Evolutionary conservation across 2,797 vertebrate species (phyloP), one percentile per base, ranked within the genome.

Genomic region (Liparis tanakae): DNA sequence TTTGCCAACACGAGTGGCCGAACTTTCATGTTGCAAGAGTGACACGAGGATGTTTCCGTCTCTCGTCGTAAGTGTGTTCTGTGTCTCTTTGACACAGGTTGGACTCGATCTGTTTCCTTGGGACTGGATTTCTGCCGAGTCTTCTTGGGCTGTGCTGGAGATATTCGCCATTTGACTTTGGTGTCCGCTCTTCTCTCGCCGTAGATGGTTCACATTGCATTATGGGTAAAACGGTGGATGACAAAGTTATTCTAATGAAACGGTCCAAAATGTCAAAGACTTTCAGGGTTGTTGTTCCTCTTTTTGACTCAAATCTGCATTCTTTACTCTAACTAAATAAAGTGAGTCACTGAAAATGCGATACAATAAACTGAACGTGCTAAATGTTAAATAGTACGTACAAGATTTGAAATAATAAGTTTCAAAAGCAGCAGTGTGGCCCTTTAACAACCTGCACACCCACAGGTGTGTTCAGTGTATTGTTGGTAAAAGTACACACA

Each of bases 11-110:
- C 30, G 39, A 15, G 5, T 67, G 36, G 9, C n/a, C 30, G 44
- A 15, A 22, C 9, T 10, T 66, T 17, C 39, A 41, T 62, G 25
- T 37, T 51, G 30, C 14, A 59, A 22, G 12, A 20, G 44, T 61
- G 56, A 37, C 70, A 43, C 6, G 15, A 53, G 0, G n/a, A 48
- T 53, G 61, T 70, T 55, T 10, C 20, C 30, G 12, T 79, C 44
- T 57, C 34, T 58, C 13, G 34, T 58, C 13, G 34, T 33, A 12
- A 54, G 30, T 37, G 34, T 10, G 14, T 18, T 54, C 46, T 66
- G 12, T 25, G 25, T 41, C 8, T 9, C 22, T 12, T 13, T 8
- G 20, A 30, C 25, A 56, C 17, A n/a, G 39, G 37, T 68, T 67
- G n/a, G 5, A 58, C 12, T 48, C 14, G 18, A n/a, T 48, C 46